These are phyloP conservation scores for Oryzias dopingdopingensis DNA, from an alignment of 2,797 vertebrate genomes.

Conservation along the genomic window DNA sequence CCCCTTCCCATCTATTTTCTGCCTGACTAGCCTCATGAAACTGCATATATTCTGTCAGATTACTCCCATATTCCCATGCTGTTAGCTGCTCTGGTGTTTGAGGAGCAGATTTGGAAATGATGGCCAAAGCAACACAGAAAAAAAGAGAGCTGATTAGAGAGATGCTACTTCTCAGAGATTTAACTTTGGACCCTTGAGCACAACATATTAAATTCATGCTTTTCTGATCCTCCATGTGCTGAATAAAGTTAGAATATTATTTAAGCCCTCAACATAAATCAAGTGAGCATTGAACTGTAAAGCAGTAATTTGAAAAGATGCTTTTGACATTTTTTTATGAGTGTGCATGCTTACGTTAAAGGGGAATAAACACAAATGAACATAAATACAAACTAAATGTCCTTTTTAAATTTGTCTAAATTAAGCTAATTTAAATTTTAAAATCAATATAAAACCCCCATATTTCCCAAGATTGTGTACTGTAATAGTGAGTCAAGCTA, in stretches of 20 bases:
- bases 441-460: too few species aligned
- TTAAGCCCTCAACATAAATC: conserved; percentile 7
- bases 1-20: conserved; percentile 83
- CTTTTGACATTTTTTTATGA: neutral
- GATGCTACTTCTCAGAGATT: conserved; percentile 15
- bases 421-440: too few species aligned
- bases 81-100: conserved; percentile 38
- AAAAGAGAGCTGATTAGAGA: conserved; percentile 31
- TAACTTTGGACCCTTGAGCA: conserved; percentile 12
- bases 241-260: conserved; percentile 25
- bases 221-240: conserved; percentile 23
- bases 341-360: too few species aligned
- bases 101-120: conserved; percentile 45
- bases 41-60: conserved; percentile 85
- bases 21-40: conserved; percentile 85
- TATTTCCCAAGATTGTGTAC: too few species aligned
- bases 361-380: too few species aligned
- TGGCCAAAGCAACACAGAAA: conserved; percentile 28
- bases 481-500: too few species aligned
- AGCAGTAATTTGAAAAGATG: conserved; percentile 3
- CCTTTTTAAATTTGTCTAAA: too few species aligned
- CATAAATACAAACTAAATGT: too few species aligned
- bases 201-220: conserved; percentile 22
- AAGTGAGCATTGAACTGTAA: neutral
- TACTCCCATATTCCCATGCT: conserved; percentile 75